A percentile compares a stretch with the other conserved stretches of the same genome.
Evolutionary conservation across 92 coral and sea anemone species (phyloP).

Genomic region (Zoanthus solanderi): DNA sequence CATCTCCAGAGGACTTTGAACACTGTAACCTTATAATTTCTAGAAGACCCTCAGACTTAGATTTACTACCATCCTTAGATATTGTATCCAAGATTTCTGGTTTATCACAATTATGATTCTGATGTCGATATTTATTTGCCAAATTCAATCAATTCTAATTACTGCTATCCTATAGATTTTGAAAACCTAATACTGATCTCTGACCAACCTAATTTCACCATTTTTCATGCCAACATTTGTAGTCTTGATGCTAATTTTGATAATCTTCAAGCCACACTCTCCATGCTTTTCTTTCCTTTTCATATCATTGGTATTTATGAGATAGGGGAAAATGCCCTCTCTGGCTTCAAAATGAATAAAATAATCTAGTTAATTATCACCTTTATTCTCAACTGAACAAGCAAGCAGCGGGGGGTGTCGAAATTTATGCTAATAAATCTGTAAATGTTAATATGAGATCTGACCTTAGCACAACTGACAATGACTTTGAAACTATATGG

Average conservation of each 20-base stretch:
- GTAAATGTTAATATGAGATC: conserved; percentile 35
- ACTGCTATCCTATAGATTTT: neutral
- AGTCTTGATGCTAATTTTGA: conserved; percentile 48
- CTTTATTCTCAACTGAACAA: conserved; percentile 19
- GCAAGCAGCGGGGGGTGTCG: conserved; percentile 52
- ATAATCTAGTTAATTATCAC: neutral
- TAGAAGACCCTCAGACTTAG: conserved; percentile 37
- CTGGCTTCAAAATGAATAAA: conserved; percentile 46
- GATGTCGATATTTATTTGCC: conserved; percentile 20
- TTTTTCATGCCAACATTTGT: too few relatives aligned
- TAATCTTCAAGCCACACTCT: conserved; percentile 14
- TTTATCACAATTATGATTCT: conserved; percentile 17
- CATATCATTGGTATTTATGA: neutral
- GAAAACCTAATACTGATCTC: too few relatives aligned
- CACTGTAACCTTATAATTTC: conserved; percentile 12
- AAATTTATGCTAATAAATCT: conserved; percentile 35
- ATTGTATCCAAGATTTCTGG: conserved; percentile 21
- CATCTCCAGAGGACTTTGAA: conserved; percentile 27
- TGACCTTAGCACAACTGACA: conserved; percentile 37
- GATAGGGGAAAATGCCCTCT: neutral
- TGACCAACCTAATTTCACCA: too few relatives aligned
- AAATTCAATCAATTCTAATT: conserved; percentile 19
- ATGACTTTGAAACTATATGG: conserved; percentile 48
- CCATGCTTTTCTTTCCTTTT: conserved; percentile 29
- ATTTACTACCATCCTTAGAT: conserved; percentile 33